Evolutionary conservation across 2,113 vertebrate genomes (phyloP).

Genomic region (Silurus meridionalis): DNA sequence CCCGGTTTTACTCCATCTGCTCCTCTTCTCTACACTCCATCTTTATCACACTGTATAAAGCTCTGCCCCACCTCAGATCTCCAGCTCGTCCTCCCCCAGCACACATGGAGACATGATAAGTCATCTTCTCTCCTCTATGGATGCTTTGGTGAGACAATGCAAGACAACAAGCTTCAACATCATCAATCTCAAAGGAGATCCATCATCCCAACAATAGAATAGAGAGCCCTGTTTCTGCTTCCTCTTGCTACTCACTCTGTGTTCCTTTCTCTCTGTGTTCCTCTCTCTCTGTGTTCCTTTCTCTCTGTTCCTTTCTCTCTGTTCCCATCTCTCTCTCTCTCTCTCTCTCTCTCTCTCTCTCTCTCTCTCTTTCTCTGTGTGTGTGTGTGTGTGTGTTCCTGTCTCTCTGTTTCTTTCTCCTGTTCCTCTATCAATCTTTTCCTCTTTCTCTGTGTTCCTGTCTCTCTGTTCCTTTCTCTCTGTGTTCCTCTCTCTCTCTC

Average conservation of each 20-base stretch:
- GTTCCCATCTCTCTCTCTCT: no score
- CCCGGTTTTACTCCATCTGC: slow-evolving; percentile 68
- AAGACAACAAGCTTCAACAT: slow-evolving; percentile 70
- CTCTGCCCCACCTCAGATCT: slow-evolving; percentile 37
- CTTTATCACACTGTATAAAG: slow-evolving; percentile 69
- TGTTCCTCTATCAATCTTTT: no score
- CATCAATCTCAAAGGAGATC: slow-evolving; percentile 77
- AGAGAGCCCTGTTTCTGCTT: slow-evolving; percentile 54
- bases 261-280: slow-evolving; percentile 36
- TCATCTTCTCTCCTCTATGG: slow-evolving; percentile 67
- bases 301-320: background rate
- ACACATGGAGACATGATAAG: slow-evolving; percentile 76
- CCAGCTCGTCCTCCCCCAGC: slow-evolving; percentile 62
- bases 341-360: slow-evolving; percentile 43
- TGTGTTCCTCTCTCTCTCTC: background rate
- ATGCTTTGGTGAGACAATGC: slow-evolving; percentile 69
- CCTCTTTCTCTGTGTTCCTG: no score
- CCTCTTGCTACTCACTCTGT: no score
- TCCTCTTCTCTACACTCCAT: slow-evolving; percentile 65
- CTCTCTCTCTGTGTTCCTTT: slow-evolving; percentile 38
- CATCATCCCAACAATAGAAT: slow-evolving; percentile 76
- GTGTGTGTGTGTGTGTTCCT: background rate
- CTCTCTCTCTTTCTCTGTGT: slow-evolving; percentile 49
- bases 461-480: no score
- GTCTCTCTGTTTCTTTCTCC: no score